Evolutionary conservation across 92 coral and sea anemone genomes (phyloP).

Genomic region (Palythoa grandis): DNA sequence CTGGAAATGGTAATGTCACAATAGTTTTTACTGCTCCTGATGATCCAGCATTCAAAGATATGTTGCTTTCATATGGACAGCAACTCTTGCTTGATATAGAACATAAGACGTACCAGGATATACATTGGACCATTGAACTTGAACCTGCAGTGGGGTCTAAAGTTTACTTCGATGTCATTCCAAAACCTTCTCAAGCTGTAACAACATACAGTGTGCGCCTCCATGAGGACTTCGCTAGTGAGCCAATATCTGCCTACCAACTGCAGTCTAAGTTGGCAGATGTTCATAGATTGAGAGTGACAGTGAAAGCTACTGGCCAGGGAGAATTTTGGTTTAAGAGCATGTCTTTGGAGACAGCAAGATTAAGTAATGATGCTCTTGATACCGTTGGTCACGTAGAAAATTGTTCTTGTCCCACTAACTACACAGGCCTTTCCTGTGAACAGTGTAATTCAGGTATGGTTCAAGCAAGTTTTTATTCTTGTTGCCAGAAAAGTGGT

Average conservation of each 20-base stretch:
- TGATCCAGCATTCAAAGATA: constrained; percentile 50
- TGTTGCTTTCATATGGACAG: constrained; percentile 76
- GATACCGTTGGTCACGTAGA: constrained; percentile 82
- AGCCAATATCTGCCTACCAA: constrained; percentile 61
- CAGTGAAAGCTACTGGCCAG: constrained; percentile 42
- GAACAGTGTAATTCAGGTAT: constrained; percentile 84
- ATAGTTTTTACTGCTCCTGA: constrained; percentile 24
- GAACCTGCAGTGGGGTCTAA: constrained; percentile 17
- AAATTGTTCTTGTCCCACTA: constrained; percentile 79
- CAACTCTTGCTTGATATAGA: constrained; percentile 52
- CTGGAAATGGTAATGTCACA: background rate
- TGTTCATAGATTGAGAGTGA: constrained; percentile 49
- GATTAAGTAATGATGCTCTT: constrained; percentile 41
- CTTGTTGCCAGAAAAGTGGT: too few relatives aligned
- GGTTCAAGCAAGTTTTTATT: background rate
- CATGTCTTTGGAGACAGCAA: constrained; percentile 65
- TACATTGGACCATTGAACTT: constrained; percentile 52
- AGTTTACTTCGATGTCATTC: constrained; percentile 48
- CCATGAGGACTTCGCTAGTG: constrained; percentile 66
- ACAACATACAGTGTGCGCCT: constrained; percentile 63
- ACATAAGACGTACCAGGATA: constrained; percentile 18
- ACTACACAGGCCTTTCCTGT: constrained; percentile 86
- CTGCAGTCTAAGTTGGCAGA: constrained; percentile 76
- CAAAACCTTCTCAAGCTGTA: constrained; percentile 50
- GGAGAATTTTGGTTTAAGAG: constrained; percentile 48